These are phyloP conservation scores for Phenganax stokvisi DNA, from an alignment of 92 coral and sea anemone species.

Conservation along the genomic window DNA sequence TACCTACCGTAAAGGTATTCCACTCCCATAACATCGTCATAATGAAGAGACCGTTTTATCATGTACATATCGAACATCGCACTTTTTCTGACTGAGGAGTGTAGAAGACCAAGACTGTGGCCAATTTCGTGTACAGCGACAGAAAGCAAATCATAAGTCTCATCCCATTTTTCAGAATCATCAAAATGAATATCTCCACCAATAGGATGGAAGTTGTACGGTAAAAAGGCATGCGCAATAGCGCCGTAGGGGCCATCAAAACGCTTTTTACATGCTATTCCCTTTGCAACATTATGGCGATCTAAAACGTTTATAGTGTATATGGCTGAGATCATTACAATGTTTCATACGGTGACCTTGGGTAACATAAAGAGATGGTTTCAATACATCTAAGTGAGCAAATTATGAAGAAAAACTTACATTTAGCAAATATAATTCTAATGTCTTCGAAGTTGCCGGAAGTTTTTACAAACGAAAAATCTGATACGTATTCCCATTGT, in stretches of 20 bases:
- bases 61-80: conserved; percentile 49
- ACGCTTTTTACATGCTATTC: too few relatives aligned
- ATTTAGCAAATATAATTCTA: conserved; percentile 40
- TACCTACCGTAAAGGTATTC: too few relatives aligned
- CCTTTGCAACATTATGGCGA: too few relatives aligned
- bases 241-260: conserved; percentile 64
- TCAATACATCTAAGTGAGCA: too few relatives aligned
- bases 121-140: conserved; percentile 83
- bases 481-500: conserved; percentile 27
- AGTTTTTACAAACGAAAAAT: conserved; percentile 39
- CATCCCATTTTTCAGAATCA: conserved; percentile 62
- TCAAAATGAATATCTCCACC: conserved; percentile 86
- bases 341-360: too few relatives aligned
- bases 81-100: conserved; percentile 47
- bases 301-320: too few relatives aligned
- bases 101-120: conserved; percentile 64
- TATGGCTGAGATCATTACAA: too few relatives aligned
- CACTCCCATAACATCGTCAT: conserved; percentile 48
- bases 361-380: too few relatives aligned
- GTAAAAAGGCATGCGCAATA: conserved; percentile 62
- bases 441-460: conserved; percentile 54
- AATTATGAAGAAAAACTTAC: conserved; percentile 8
- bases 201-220: not conserved
- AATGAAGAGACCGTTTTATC: conserved; percentile 29
- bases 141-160: conserved; percentile 36